Evolutionary conservation across 1,140 invertebrate genomes (phyloP), one percentile per base, ranked within the genome.

Genomic region (Drosophila sturtevanti): DNA sequence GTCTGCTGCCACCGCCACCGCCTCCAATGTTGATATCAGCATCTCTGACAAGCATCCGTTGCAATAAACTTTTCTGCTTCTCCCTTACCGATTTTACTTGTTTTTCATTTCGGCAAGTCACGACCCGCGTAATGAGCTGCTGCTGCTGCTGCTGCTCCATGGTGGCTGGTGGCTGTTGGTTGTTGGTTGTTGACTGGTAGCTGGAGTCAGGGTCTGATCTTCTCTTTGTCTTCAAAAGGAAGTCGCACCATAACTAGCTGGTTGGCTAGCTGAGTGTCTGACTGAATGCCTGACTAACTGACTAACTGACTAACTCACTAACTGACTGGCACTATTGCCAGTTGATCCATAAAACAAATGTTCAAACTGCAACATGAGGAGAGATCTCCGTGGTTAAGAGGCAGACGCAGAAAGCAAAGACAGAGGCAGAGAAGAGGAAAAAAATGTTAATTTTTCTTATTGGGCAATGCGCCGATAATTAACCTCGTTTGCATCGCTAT

Each of bases 31-130:
- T 72, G 84, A 79, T 89, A 89, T 72, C 84, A 84, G 84, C 84
- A 84, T 80, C 84, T 82, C 82, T 69, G 65, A 81, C 79, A 82
- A 87, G 81, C 82, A 87, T 86, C 82, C 82, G 84, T 64, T 78
- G 79, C 73, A 74, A 73, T 72, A 77, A 76, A 77, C 67, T 71
- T 68, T 84, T 79, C 73, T 61, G 65, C 44, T 70, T 44, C 73
- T 73, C 75, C 71, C 75, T 78, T 74, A 59, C 63, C 72, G 84
- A 79, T 73, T 73, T 87, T 68, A 89, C 84, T 87, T 89, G 84
- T 87, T 89, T 89, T 80, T 84, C 80, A 89, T 89, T 89, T 89
- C 80, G 84, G 84, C 84, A 80, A 89, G 84, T 89, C 84, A 89
- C 84, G 84, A 89, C 84, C 84, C 84, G 77, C 85, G 84, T 89